Evolutionary conservation across 2,113 vertebrate species (phyloP), one percentile per base, ranked within the genome.

Genomic region (Motacilla tschutschensis): DNA sequence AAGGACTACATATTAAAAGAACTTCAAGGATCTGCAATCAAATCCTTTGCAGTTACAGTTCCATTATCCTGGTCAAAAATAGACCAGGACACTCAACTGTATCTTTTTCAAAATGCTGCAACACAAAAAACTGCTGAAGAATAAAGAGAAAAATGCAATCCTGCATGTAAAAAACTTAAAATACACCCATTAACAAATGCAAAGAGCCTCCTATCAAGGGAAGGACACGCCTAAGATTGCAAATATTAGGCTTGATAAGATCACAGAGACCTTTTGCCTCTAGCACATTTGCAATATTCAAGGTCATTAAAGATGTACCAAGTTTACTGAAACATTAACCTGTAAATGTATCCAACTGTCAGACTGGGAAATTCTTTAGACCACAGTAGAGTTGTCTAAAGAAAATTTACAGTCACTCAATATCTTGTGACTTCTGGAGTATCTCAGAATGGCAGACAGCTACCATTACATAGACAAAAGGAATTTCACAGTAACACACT

Each of bases 291-390:
- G 41, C 86, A 90, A 59, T 73, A 77, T 46, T 94, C 86, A 94
- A 93, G 90, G 94, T 93, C 83, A 92, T 69, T 86, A 51, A 84
- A 66, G 47, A 84, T 65, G 36, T 43, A 63, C 67, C 24, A 40
- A 62, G 72, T 62, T 84, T 46, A 73, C 75, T 58, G 71, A 59
- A 93, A 85, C 64, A 57, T 90, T 87, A 92, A 87, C 69, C 72
- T 82, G 79, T 41, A 84, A 73, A 64, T 26, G 26, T 63, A 77
- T 46, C 38, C 57, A 64, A 26, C 43, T 25, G 47, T 58, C 41
- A 72, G 70, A 44, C 53, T 54, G 62, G 41, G 79, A 86, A 78
- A 79, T 29, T 83, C 26, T 58, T 89, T n/a, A 73, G n/a, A 59
- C 38, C 53, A 41, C 25, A 59, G 47, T 24, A 47, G 28, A 65